These are phyloP conservation scores for Hyalella azteca DNA, from an alignment of 2,888 invertebrate genomes.

Conservation along the genomic window DNA sequence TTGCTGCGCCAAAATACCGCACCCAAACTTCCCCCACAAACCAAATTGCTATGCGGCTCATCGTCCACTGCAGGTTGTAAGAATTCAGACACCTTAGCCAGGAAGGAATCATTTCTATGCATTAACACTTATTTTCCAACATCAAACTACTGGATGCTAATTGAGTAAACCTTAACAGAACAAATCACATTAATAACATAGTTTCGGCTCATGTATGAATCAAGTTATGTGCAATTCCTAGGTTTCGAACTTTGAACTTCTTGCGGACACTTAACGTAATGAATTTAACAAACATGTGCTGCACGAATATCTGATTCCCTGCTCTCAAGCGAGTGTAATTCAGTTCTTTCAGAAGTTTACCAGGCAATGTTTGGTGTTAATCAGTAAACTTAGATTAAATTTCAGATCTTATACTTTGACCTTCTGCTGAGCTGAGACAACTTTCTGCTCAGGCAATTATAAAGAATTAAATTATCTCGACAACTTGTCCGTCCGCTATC, in stretches of 20 bases:
- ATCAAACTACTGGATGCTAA: too few species aligned
- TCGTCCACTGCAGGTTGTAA: background rate
- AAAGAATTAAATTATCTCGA: constrained; percentile 24
- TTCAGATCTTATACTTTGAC: constrained; percentile 5
- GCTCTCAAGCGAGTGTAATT: background rate
- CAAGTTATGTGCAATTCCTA: too few species aligned
- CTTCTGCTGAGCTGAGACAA: constrained; percentile 16
- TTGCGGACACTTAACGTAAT: too few species aligned
- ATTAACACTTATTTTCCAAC: too few species aligned
- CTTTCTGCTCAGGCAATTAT: constrained; percentile 25
- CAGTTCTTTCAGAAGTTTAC: background rate
- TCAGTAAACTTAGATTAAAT: constrained; percentile 25
- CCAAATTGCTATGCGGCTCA: constrained; percentile 14
- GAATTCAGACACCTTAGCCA: background rate
- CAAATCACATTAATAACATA: too few species aligned
- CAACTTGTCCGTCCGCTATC: too few species aligned
- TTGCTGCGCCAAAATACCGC: constrained; percentile 10
- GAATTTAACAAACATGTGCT: too few species aligned
- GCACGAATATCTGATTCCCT: background rate
- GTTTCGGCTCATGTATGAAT: too few species aligned
- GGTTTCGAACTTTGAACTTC: too few species aligned
- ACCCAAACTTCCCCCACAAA: background rate
- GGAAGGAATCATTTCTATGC: too few species aligned
- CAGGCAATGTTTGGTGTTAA: constrained; percentile 18
- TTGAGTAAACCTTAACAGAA: too few species aligned